These are phyloP conservation scores for Nemopilema nomurai DNA, from an alignment of 30 jellyfish, hydroid and myxozoan genomes.

Conservation along the genomic window DNA sequence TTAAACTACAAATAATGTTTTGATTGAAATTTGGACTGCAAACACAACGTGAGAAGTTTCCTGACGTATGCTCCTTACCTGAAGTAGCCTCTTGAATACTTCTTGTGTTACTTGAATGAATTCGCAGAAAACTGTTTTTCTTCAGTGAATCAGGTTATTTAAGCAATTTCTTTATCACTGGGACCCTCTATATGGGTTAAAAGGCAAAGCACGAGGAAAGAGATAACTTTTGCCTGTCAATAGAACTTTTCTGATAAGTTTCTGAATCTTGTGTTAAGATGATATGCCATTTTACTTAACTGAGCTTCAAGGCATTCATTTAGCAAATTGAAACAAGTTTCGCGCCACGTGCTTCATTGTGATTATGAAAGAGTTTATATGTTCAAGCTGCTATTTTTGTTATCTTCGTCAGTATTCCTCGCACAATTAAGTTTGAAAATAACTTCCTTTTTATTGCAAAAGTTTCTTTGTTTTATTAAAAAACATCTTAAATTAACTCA, in stretches of 20 bases:
- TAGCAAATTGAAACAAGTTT: no score
- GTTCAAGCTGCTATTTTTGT: background rate
- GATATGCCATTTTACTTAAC: no score
- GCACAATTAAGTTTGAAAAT: no score
- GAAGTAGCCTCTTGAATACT: background rate
- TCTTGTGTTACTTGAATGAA: background rate
- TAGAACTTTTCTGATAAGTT: background rate
- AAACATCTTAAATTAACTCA: no score
- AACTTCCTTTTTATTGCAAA: no score
- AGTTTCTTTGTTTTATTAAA: no score
- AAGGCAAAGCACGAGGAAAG: background rate
- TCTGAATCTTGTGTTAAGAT: background rate
- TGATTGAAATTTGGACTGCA: background rate
- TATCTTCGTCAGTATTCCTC: no score
- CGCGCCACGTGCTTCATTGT: background rate
- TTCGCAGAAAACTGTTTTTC: background rate
- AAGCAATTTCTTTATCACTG: background rate
- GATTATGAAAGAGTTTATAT: no score
- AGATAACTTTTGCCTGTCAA: background rate
- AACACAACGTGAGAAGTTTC: background rate
- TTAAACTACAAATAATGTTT: no score
- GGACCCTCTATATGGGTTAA: background rate
- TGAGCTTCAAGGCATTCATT: background rate
- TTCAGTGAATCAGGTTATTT: background rate
- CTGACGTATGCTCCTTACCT: background rate